Evolutionary conservation across 2,113 vertebrate species (phyloP).

Genomic region (Pogona vitticeps): DNA sequence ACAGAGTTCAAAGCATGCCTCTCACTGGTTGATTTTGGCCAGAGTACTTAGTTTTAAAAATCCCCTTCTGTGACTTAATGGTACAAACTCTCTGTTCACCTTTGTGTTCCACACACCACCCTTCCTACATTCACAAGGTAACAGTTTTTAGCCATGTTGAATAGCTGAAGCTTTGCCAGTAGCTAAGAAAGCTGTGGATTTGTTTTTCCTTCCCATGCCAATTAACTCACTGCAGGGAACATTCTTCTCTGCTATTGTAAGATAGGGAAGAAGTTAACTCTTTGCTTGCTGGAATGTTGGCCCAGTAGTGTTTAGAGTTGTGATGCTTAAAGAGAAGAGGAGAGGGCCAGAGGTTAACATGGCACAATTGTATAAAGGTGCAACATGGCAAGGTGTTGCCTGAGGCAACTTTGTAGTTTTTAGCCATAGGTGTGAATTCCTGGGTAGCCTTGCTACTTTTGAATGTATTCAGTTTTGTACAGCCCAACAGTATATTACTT

Average conservation of each 20-base stretch:
- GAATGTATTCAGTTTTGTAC: too few species aligned
- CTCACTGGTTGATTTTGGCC: background rate
- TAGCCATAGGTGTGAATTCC: background rate
- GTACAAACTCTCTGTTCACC: background rate
- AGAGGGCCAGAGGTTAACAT: background rate
- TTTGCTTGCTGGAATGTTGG: background rate
- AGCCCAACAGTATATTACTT: background rate
- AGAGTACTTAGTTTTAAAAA: background rate
- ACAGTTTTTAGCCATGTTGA: conserved; percentile 22
- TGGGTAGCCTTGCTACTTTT: background rate
- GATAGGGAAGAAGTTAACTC: background rate
- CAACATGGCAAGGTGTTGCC: background rate
- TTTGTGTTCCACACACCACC: background rate
- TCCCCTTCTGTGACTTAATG: background rate
- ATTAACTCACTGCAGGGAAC: conserved; percentile 17
- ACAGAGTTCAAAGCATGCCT: background rate
- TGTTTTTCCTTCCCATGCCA: background rate
- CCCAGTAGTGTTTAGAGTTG: background rate
- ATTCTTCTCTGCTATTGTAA: conserved; percentile 8
- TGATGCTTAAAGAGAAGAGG: background rate
- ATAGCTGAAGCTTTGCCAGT: conserved; percentile 28
- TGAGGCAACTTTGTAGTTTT: background rate
- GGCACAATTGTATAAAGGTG: background rate
- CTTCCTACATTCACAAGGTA: conserved; percentile 4
- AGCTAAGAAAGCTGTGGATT: conserved; percentile 19